Conservation (phyloP, 2,888 invertebrate genomes). For the Heliconius ismenius region DNA sequence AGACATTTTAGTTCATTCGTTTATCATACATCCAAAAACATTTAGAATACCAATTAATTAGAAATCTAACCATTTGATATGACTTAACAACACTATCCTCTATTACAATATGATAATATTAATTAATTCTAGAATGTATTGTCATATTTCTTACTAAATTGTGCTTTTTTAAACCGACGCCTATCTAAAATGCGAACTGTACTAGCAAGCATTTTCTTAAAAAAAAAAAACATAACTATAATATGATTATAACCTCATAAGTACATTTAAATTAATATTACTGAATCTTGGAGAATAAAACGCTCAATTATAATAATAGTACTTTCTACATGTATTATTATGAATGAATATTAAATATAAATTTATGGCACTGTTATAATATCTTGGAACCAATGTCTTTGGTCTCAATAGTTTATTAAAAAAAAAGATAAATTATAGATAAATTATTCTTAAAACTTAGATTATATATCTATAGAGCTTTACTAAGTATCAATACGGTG, state of each 20-base stretch:
- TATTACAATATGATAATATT: slow-evolving; percentile 35
- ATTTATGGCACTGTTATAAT: slow-evolving; percentile 15
- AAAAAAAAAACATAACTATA: slow-evolving; percentile 19
- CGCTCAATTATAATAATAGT: neutral
- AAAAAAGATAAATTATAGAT: neutral
- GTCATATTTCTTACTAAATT: slow-evolving; percentile 66
- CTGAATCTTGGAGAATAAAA: slow-evolving; percentile 1
- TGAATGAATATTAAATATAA: neutral
- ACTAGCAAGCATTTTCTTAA: slow-evolving; percentile 24
- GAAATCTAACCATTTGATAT: slow-evolving; percentile 43
- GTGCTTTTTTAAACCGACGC: slow-evolving; percentile 42
- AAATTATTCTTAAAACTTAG: slow-evolving; percentile 6
- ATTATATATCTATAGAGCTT: neutral
- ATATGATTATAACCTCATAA: slow-evolving; percentile 34
- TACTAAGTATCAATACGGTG: neutral
- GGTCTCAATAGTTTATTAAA: neutral
- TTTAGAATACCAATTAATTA: slow-evolving; percentile 19
- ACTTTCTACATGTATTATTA: neutral
- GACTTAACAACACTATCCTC: slow-evolving; percentile 40
- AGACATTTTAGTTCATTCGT: slow-evolving; percentile 1
- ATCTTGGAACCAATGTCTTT: neutral
- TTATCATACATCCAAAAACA: neutral
- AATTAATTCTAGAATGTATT: slow-evolving; percentile 64
- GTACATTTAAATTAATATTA: slow-evolving; percentile 36
- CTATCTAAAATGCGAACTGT: slow-evolving; percentile 31